These are phyloP conservation scores for Ginglymostoma cirratum DNA, from an alignment of 2,113 vertebrate species.

Conservation along the genomic window DNA sequence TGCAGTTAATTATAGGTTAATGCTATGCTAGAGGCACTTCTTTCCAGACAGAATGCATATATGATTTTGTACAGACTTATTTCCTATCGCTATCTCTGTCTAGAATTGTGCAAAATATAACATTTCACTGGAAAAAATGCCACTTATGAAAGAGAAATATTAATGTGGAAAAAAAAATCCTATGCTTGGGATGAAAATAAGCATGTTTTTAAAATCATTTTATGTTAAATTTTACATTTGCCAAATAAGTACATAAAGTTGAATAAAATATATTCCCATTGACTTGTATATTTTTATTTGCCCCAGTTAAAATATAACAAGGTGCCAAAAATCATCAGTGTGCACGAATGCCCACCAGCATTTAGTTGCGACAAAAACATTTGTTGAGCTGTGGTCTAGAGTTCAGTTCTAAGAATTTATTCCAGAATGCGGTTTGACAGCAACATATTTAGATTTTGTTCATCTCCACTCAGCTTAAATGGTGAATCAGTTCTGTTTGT, in stretches of 20 bases:
- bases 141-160: background rate
- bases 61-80: slow-evolving; percentile 32
- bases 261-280: background rate
- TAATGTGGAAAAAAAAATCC: too few relatives aligned
- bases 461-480: background rate
- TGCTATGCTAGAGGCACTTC: slow-evolving; percentile 21
- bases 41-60: slow-evolving; percentile 29
- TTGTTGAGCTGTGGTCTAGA: background rate
- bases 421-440: background rate
- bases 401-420: background rate
- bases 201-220: background rate
- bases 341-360: background rate
- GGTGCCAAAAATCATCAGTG: background rate
- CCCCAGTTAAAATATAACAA: background rate
- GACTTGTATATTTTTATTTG: background rate
- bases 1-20: slow-evolving; percentile 36
- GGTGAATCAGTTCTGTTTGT: slow-evolving; percentile 9
- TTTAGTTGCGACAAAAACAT: background rate
- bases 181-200: background rate
- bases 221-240: background rate
- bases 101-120: background rate
- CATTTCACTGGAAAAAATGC: slow-evolving; percentile 3
- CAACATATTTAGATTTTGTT: background rate
- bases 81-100: slow-evolving; percentile 24
- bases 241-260: background rate